phyloP scores from a whole-genome alignment of 2,113 vertebrate genomes.

The Ptilonorhynchus violaceus region DNA sequence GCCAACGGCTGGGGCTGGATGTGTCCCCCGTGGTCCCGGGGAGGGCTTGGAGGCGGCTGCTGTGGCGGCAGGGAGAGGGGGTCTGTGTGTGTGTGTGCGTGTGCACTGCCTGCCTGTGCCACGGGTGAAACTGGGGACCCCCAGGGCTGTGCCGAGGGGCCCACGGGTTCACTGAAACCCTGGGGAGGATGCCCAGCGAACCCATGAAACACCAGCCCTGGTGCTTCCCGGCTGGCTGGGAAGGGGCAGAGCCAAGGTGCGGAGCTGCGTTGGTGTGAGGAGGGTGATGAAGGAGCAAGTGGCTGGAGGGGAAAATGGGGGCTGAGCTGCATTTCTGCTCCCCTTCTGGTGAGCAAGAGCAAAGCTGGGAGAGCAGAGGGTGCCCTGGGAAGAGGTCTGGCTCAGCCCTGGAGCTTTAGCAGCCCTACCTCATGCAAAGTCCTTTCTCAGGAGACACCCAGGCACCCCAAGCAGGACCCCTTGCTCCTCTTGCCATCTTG shows the following conservation, averaged over 20 bases:
- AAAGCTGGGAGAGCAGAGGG: background rate
- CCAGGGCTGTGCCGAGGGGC: background rate
- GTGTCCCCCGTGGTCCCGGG: too few relatives aligned
- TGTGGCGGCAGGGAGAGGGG: background rate
- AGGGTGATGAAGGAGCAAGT: background rate
- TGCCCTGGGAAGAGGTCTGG: background rate
- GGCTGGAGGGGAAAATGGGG: background rate
- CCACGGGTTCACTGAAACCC: background rate
- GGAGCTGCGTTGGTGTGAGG: accelerated
- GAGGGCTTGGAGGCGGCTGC: background rate
- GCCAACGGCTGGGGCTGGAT: background rate
- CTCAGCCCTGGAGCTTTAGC: background rate
- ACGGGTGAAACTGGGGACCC: background rate
- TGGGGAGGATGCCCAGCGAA: background rate
- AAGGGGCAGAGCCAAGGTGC: background rate
- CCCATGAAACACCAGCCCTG: accelerated
- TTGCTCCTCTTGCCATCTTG: accelerated
- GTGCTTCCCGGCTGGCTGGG: background rate
- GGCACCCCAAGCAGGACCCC: too few relatives aligned
- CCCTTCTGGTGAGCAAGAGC: accelerated
- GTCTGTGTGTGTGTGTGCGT: accelerated
- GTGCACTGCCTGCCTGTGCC: background rate
- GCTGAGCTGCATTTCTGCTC: background rate
- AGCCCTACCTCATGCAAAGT: background rate
- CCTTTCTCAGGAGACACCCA: too few relatives aligned